Evolutionary conservation across 2,113 vertebrate species (phyloP).

Genomic region (Atlantisia rogersi): DNA sequence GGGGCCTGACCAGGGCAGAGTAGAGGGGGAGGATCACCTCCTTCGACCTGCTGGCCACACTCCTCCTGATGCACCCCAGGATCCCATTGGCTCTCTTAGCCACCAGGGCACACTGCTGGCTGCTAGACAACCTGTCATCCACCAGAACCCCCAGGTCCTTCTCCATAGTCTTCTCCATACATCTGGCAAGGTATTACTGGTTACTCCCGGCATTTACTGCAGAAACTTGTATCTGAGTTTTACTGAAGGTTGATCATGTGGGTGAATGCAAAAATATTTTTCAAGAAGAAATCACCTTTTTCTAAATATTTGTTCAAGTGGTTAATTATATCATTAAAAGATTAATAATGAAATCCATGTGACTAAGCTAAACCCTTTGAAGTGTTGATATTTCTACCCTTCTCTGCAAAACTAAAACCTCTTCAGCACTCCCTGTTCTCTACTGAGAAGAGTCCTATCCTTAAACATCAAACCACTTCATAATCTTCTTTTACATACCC

Average conservation of each 20-base stretch:
- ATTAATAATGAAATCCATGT: background rate
- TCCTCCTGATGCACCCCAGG: too few species aligned
- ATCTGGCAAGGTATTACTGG: background rate
- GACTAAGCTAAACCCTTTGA: background rate
- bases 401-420: background rate
- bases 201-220: background rate
- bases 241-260: background rate
- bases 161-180: too few species aligned
- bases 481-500: background rate
- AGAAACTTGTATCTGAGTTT: background rate
- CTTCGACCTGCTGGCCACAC: too few species aligned
- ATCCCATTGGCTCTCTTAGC: too few species aligned
- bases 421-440: background rate
- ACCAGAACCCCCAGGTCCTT: too few species aligned
- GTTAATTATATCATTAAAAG: background rate
- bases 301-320: background rate
- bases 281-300: background rate
- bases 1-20: too few species aligned
- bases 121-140: too few species aligned
- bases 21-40: too few species aligned
- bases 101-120: too few species aligned
- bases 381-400: background rate
- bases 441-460: background rate
- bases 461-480: background rate
- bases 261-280: background rate